Percentiles rank a stretch among this genome's conserved stretches.
These are phyloP conservation scores for Motacilla tschutschensis DNA, from an alignment of 2,113 vertebrate genomes.

Conservation along the genomic window DNA sequence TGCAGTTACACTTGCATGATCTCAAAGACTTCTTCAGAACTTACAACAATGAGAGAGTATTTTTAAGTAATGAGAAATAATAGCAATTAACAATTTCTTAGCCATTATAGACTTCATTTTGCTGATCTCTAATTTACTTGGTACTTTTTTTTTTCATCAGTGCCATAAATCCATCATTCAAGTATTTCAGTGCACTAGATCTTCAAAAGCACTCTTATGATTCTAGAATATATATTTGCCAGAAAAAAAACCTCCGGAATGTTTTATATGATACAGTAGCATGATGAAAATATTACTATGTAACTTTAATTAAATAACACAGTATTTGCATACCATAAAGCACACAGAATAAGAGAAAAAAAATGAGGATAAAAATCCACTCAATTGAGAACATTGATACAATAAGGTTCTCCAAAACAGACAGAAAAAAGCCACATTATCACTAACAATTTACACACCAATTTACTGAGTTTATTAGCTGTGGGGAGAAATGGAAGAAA, in stretches of 20 bases:
- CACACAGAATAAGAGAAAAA: not conserved
- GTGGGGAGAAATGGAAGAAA: not conserved
- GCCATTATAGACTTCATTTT: not conserved
- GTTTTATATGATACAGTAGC: not conserved
- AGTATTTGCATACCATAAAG: not conserved
- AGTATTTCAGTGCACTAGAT: not conserved
- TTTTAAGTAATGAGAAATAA: not conserved
- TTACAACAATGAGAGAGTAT: fast-evolving
- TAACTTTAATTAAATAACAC: not conserved
- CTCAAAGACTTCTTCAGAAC: not conserved
- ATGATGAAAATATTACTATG: not conserved
- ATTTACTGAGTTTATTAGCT: not conserved
- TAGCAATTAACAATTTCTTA: not conserved
- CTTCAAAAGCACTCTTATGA: not conserved
- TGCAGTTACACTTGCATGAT: not conserved
- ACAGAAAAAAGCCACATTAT: not conserved
- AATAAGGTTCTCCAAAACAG: not conserved
- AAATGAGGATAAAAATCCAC: not conserved
- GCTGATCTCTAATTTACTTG: not conserved
- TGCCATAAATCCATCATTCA: not conserved
- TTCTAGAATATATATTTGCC: not conserved
- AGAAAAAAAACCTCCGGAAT: not conserved
- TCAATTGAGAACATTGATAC: not conserved
- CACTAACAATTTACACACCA: not conserved
- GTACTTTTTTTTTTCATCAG: not conserved